Conservation (phyloP, 2,888 invertebrate species). For the Drosophila histrio region DNA sequence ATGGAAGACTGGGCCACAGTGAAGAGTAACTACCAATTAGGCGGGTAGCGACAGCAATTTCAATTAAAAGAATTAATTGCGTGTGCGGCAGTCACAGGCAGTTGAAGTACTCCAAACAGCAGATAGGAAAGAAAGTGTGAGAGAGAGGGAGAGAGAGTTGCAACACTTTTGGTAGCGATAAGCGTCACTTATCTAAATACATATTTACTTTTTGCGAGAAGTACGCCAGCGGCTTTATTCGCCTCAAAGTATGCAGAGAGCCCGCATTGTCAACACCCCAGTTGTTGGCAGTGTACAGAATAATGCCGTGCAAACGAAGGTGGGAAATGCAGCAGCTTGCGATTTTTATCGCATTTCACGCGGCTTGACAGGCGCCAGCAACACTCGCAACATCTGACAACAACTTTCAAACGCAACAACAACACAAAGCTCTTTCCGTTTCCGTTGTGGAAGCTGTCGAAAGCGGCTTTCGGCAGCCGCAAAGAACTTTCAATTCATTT, state of each 20-base stretch:
- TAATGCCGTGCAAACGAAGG: conserved; percentile 23
- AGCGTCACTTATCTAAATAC: conserved; percentile 76
- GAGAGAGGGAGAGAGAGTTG: conserved; percentile 7
- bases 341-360: conserved; percentile 63
- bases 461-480: conserved; percentile 57
- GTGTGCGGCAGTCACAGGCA: conserved; percentile 64
- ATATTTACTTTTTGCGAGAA: conserved; percentile 57
- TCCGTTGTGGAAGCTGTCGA: conserved; percentile 53
- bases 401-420: conserved; percentile 47
- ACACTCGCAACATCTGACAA: conserved; percentile 45
- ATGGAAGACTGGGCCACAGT: conserved; percentile 27
- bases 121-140: not conserved
- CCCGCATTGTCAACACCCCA: conserved; percentile 38
- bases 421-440: conserved; percentile 53
- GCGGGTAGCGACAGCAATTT: conserved; percentile 76
- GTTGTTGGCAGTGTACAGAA: not conserved
- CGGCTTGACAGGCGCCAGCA: conserved; percentile 66
- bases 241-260: conserved; percentile 32
- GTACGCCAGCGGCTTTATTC: conserved; percentile 11
- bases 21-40: conserved; percentile 75
- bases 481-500: conserved; percentile 23
- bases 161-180: conserved; percentile 57
- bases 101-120: conserved; percentile 41
- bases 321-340: conserved; percentile 55
- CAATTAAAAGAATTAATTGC: conserved; percentile 78